Percentiles rank a stretch among this genome's conserved stretches.
Evolutionary conservation across 2,888 invertebrate species (phyloP).

Genomic region (Nebria brevicollis): DNA sequence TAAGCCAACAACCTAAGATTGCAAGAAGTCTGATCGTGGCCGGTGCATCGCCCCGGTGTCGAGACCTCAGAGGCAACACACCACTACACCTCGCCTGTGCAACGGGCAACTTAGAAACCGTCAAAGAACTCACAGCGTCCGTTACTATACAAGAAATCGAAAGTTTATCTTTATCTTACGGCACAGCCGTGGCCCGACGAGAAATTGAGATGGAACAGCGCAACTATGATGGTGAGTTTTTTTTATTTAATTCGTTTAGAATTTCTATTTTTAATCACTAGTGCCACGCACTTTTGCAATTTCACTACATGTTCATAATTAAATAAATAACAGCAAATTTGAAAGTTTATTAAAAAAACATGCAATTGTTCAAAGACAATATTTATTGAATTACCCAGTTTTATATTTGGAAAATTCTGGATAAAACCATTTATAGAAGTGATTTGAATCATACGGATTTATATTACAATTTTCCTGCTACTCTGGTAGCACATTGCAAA

Average conservation of each 20-base stretch:
- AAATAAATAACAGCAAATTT: neutral
- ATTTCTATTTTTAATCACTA: neutral
- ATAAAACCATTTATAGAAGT: no score
- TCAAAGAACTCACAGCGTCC: slow-evolving; percentile 78
- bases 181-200: slow-evolving; percentile 56
- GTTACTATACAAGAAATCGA: slow-evolving; percentile 66
- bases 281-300: no score
- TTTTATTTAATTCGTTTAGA: neutral
- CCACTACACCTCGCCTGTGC: slow-evolving; percentile 86
- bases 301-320: no score
- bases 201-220: slow-evolving; percentile 79
- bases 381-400: neutral
- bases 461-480: no score
- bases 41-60: slow-evolving; percentile 74
- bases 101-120: slow-evolving; percentile 74
- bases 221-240: slow-evolving; percentile 84
- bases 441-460: no score
- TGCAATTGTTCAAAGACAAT: neutral
- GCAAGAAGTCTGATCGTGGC: slow-evolving; percentile 81
- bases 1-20: slow-evolving; percentile 78
- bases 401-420: no score
- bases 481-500: no score
- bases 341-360: neutral
- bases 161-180: slow-evolving; percentile 53
- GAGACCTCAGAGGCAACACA: slow-evolving; percentile 85